These are phyloP conservation scores for Oreochromis aureus DNA, from an alignment of 2,113 vertebrate species.

Conservation along the genomic window DNA sequence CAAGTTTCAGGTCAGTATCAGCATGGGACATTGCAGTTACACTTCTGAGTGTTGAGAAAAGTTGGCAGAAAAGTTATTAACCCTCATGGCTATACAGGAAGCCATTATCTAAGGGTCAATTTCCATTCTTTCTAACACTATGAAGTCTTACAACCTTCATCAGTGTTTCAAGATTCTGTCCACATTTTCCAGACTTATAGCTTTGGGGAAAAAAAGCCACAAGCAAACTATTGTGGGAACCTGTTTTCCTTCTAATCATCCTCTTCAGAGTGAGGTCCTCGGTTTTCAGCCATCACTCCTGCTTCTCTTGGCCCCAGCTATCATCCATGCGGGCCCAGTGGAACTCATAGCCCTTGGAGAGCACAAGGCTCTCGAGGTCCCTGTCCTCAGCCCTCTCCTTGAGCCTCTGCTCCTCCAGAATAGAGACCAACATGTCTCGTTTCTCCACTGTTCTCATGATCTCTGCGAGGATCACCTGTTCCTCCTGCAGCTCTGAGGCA, in stretches of 20 bases:
- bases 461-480: constrained; percentile 76
- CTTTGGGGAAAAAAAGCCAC: not conserved
- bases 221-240: not conserved
- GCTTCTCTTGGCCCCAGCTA: constrained; percentile 3
- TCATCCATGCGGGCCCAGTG: constrained; percentile 65
- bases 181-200: not conserved
- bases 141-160: not conserved
- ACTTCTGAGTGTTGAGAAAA: not conserved
- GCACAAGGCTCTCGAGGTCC: constrained; percentile 75
- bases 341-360: constrained; percentile 75
- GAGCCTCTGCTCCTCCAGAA: constrained; percentile 84
- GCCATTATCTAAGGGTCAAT: not conserved
- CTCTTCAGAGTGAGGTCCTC: not conserved
- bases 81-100: not conserved
- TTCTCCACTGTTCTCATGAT: constrained; percentile 87
- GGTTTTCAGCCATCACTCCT: not conserved
- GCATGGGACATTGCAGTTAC: not conserved
- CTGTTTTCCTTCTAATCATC: not conserved
- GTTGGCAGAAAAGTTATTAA: not conserved
- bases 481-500: constrained; percentile 72
- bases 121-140: not conserved
- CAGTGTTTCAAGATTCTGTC: not conserved
- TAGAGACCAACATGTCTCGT: constrained; percentile 76
- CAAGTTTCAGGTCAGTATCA: not conserved
- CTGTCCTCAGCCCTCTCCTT: constrained; percentile 80